phyloP scores from a whole-genome alignment of 2,113 vertebrate species.

The Ailuropoda melanoleuca region DNA sequence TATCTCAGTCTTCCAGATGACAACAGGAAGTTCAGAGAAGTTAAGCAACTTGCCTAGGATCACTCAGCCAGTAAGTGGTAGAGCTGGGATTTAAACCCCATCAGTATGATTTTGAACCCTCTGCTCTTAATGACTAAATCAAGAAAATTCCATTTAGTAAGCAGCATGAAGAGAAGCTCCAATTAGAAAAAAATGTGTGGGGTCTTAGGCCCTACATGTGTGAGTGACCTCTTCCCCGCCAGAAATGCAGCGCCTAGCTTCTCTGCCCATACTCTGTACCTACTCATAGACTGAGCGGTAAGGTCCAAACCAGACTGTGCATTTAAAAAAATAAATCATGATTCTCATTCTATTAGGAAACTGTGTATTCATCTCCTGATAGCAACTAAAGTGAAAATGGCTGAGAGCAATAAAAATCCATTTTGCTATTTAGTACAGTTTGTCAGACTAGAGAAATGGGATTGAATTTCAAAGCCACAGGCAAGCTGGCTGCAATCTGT shows the following conservation, averaged over 20 bases:
- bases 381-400: conserved; percentile 84
- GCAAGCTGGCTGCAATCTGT: conserved; percentile 88
- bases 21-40: not conserved
- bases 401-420: conserved; percentile 86
- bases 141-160: conserved; percentile 18
- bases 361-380: conserved; percentile 75
- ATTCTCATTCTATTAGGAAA: conserved; percentile 63
- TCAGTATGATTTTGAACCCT: not conserved
- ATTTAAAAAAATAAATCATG: conserved; percentile 39
- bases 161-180: not conserved
- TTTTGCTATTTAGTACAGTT: conserved; percentile 88
- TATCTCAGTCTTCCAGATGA: not conserved
- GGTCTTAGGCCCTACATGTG: not conserved
- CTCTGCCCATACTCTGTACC: not conserved
- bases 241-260: fast-evolving
- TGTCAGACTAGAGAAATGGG: conserved; percentile 87
- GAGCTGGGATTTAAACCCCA: not conserved
- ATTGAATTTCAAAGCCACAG: conserved; percentile 88
- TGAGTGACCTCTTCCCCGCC: not conserved
- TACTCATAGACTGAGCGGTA: not conserved
- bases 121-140: not conserved
- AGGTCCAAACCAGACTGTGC: not conserved
- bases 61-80: not conserved
- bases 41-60: not conserved
- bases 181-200: not conserved